phyloP scores from a whole-genome alignment of 1,140 invertebrate genomes.

The Halesus radiatus region DNA sequence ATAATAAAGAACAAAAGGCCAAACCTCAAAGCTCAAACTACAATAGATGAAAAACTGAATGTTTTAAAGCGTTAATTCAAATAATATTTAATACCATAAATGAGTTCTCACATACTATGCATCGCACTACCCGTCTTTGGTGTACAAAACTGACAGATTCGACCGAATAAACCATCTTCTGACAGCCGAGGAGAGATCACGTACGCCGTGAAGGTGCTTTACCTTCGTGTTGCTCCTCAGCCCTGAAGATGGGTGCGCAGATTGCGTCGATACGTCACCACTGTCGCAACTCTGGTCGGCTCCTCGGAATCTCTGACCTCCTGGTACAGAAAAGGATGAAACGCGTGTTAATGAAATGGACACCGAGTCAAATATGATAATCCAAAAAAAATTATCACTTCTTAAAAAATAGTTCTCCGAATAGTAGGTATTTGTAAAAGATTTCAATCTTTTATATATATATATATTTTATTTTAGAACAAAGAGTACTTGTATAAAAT shows the following conservation, averaged over 20 bases:
- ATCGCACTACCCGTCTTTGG: not conserved
- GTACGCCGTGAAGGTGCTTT: constrained; percentile 17
- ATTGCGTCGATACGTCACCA: constrained; percentile 14
- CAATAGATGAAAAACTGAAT: no score
- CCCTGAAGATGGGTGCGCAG: constrained; percentile 19
- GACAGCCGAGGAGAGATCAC: not conserved
- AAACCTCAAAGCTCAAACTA: no score
- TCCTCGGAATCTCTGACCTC: not conserved
- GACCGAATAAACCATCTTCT: not conserved
- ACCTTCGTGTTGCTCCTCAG: constrained; percentile 9
- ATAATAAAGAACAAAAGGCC: no score
- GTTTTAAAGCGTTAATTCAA: not conserved
- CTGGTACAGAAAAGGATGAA: not conserved
- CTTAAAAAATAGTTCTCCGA: no score
- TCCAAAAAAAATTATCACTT: no score
- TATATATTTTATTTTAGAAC: no score
- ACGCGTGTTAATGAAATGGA: not conserved
- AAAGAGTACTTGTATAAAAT: no score
- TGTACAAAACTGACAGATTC: not conserved
- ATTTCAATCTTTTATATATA: no score
- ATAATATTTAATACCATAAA: not conserved
- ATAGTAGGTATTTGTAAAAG: no score
- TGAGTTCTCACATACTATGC: not conserved
- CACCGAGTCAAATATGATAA: not conserved
- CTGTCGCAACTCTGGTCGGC: not conserved